Percentiles rank a stretch among this genome's conserved stretches.
Evolutionary conservation across 2,888 invertebrate genomes (phyloP).

Genomic region (Troides aeacus): DNA sequence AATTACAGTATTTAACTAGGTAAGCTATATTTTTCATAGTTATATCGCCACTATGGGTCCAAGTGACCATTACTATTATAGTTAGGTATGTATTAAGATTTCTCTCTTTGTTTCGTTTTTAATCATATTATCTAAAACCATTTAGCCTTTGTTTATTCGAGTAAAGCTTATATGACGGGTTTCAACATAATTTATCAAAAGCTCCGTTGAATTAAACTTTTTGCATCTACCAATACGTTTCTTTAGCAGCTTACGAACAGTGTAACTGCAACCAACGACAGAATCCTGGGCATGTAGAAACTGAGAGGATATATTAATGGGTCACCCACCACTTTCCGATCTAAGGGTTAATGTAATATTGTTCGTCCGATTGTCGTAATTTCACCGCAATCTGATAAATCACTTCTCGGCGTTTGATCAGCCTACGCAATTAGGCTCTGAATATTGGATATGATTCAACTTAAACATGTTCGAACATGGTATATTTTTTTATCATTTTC

Average conservation of each 20-base stretch:
- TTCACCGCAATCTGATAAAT: conserved; percentile 32
- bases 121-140: too few species aligned
- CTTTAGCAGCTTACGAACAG: conserved; percentile 14
- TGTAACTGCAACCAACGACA: neutral
- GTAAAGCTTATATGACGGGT: too few species aligned
- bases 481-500: neutral
- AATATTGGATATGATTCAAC: neutral
- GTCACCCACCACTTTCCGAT: conserved; percentile 29
- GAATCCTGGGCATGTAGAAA: neutral
- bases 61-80: too few species aligned
- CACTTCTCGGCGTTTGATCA: conserved; percentile 33
- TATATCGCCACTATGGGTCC: too few species aligned
- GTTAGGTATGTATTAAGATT: too few species aligned
- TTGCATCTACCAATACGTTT: conserved; percentile 26
- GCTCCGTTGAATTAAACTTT: conserved; percentile 8
- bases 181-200: too few species aligned
- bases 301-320: conserved; percentile 48
- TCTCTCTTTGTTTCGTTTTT: too few species aligned
- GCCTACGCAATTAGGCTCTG: conserved; percentile 2
- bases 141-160: too few species aligned
- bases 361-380: conserved; percentile 23
- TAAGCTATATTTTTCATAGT: too few species aligned
- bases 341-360: conserved; percentile 32
- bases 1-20: too few species aligned
- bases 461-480: neutral